Evolutionary conservation across 2,797 vertebrate genomes (phyloP).

Genomic region (Euphonia xanthogaster): DNA sequence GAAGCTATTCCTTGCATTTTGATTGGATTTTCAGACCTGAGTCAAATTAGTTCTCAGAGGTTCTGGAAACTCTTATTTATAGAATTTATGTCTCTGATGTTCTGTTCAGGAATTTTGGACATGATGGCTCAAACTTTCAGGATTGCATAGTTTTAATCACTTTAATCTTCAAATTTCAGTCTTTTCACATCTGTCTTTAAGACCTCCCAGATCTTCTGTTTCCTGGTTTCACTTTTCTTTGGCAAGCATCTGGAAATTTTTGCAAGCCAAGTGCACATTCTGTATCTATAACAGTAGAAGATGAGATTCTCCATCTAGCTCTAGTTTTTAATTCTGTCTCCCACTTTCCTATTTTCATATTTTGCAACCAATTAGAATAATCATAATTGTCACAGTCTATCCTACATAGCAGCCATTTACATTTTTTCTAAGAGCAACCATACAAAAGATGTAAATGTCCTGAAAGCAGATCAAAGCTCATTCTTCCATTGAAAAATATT

Average conservation of each 20-base stretch:
- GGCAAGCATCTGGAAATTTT: conserved; percentile 12
- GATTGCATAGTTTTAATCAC: neutral
- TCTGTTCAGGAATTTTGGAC: neutral
- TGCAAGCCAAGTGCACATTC: neutral
- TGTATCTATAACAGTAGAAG: neutral
- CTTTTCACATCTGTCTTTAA: neutral
- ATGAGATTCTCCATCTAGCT: neutral
- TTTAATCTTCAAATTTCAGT: neutral
- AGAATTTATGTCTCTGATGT: neutral
- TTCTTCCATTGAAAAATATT: conserved; percentile 3
- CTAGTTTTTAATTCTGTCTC: conserved; percentile 16
- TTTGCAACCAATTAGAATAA: conserved; percentile 14
- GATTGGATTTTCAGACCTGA: neutral
- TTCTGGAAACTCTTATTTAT: neutral
- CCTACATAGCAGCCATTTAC: conserved; percentile 25
- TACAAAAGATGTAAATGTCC: conserved; percentile 33
- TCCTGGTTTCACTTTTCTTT: neutral
- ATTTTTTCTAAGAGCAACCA: neutral
- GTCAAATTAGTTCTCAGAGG: neutral
- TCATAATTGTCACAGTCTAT: neutral
- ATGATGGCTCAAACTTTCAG: neutral
- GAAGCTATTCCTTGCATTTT: neutral
- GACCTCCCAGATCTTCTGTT: neutral
- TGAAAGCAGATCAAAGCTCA: conserved; percentile 52
- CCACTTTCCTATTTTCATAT: neutral